These are phyloP conservation scores for Chrysogorgia sp. DNA, from an alignment of 92 coral and sea anemone species.

Conservation along the genomic window DNA sequence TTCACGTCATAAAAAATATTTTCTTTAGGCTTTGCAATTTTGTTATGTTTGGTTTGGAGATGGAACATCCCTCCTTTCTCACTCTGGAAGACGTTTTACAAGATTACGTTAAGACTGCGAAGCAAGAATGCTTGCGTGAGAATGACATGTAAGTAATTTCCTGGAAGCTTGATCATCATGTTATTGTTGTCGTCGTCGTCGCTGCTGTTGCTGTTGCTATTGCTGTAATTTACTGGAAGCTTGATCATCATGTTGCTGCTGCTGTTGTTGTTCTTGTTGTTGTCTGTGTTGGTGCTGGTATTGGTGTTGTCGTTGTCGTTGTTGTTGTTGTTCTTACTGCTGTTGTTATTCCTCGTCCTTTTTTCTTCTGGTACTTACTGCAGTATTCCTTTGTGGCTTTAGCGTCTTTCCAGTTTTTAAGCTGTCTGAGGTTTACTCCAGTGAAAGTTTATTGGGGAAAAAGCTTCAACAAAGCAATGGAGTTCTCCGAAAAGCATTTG, in stretches of 20 bases:
- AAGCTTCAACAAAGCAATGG: constrained; percentile 59
- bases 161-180: neutral
- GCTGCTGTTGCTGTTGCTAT: neutral
- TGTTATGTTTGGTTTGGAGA: constrained; percentile 77
- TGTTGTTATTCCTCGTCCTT: too few species aligned
- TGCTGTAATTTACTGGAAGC: neutral
- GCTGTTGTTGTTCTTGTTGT: neutral
- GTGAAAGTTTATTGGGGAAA: constrained; percentile 56
- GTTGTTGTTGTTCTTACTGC: too few species aligned
- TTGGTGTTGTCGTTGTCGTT: neutral
- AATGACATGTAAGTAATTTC: constrained; percentile 50
- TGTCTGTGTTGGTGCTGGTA: neutral
- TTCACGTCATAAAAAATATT: neutral
- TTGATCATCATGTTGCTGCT: neutral
- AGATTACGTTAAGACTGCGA: constrained; percentile 34
- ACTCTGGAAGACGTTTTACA: constrained; percentile 59
- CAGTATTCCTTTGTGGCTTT: neutral
- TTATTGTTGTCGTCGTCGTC: neutral
- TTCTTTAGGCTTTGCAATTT: constrained; percentile 76
- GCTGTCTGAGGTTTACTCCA: constrained; percentile 55
- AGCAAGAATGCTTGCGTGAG: constrained; percentile 1
- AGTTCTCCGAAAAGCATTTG: constrained; percentile 69
- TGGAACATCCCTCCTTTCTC: constrained; percentile 64
- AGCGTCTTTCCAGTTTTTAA: constrained; percentile 74
- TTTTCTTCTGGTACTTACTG: too few species aligned